These are phyloP conservation scores for Hydrozoanthus gracilis DNA, from an alignment of 92 coral and sea anemone genomes.

Conservation along the genomic window DNA sequence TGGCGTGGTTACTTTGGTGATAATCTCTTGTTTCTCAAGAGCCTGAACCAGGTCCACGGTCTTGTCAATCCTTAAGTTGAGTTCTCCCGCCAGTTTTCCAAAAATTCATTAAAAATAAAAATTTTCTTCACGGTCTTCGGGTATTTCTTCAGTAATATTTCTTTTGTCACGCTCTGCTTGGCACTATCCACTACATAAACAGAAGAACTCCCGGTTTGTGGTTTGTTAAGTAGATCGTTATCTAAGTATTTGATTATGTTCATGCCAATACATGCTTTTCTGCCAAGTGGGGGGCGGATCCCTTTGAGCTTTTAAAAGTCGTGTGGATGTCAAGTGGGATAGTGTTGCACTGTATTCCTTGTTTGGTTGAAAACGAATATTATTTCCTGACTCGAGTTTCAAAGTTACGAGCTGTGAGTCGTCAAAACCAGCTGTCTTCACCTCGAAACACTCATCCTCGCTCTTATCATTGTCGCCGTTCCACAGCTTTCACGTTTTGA, in stretches of 20 bases:
- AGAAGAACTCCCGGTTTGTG: background rate
- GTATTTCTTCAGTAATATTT: too few relatives aligned
- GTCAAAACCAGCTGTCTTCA: background rate
- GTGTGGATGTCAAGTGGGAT: conserved; percentile 43
- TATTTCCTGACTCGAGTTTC: conserved; percentile 33
- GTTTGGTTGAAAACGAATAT: conserved; percentile 29
- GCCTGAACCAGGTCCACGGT: conserved; percentile 11
- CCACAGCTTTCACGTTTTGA: background rate
- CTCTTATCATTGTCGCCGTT: background rate
- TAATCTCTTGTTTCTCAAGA: background rate
- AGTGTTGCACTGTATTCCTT: conserved; percentile 35
- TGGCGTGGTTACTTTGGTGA: background rate
- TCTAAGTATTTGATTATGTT: background rate
- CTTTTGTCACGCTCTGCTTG: background rate
- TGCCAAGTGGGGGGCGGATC: background rate
- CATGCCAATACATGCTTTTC: background rate
- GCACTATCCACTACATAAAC: background rate
- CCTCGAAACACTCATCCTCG: conserved; percentile 13
- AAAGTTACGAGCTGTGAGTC: conserved; percentile 42
- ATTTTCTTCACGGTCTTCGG: too few relatives aligned
- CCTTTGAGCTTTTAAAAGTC: too few relatives aligned
- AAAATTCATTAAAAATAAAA: too few relatives aligned
- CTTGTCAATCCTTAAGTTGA: background rate
- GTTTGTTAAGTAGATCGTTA: background rate
- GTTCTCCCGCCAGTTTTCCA: background rate